phyloP scores from a whole-genome alignment of 64 coral and sea anemone genomes.

The Pocillopora damicornis region DNA sequence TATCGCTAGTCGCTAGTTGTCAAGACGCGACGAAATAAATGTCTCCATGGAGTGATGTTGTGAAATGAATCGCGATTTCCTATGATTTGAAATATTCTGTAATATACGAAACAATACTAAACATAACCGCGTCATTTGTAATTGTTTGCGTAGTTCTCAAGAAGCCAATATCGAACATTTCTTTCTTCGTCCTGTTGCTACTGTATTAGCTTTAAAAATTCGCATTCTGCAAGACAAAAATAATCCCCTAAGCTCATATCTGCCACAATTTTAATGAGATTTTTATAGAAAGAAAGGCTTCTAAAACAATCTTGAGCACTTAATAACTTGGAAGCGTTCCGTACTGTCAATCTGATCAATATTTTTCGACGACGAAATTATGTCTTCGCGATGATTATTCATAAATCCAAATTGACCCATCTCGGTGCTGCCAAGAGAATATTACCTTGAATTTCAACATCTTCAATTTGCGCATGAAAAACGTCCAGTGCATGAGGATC shows the following conservation, averaged over 20 bases:
- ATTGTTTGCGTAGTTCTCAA: background rate
- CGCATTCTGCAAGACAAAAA: background rate
- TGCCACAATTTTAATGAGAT: background rate
- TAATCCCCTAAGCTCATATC: background rate
- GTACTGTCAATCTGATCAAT: background rate
- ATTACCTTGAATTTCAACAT: constrained; percentile 54
- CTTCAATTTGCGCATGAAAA: constrained; percentile 43
- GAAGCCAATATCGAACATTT: background rate
- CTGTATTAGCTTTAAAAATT: background rate
- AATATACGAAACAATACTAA: background rate
- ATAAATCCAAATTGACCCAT: background rate
- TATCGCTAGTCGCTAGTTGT: background rate
- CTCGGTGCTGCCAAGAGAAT: background rate
- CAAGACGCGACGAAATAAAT: background rate
- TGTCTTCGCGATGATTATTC: background rate
- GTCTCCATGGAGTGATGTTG: background rate
- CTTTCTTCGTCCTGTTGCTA: background rate
- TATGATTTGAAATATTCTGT: background rate
- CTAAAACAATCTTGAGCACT: background rate
- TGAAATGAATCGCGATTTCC: background rate
- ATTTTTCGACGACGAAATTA: background rate
- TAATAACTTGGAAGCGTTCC: background rate
- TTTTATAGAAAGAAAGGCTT: background rate
- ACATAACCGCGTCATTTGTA: constrained; percentile 13
- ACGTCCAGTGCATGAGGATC: constrained; percentile 50